Conservation (phyloP, 2,888 invertebrate genomes). For the Dryocosmus kuriphilus region DNA sequence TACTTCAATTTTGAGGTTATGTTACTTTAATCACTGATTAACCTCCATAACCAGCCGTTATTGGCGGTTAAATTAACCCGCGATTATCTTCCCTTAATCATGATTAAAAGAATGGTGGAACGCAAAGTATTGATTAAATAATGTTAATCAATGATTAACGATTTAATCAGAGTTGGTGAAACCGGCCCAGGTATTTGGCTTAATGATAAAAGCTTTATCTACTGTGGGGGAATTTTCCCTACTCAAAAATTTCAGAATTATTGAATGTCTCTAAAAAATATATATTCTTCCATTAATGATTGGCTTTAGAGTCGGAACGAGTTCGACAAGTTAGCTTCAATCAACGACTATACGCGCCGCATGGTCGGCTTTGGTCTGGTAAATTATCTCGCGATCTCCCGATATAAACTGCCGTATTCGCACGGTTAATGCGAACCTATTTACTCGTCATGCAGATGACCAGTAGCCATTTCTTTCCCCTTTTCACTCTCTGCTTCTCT, state of each 20-base stretch:
- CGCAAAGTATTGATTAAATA: no score
- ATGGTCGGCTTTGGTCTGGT: conserved; percentile 41
- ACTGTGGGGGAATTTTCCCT: no score
- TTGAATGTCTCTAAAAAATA: neutral
- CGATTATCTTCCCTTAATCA: no score
- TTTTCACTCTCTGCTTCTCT: conserved; percentile 42
- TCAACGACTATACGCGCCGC: conserved; percentile 40
- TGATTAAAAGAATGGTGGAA: no score
- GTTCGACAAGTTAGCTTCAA: conserved; percentile 42
- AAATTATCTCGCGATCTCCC: conserved; percentile 64
- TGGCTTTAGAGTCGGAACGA: neutral
- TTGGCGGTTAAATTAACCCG: no score
- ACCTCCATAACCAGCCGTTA: no score
- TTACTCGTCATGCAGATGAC: conserved; percentile 72
- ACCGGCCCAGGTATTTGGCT: no score
- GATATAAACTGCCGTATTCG: conserved; percentile 68
- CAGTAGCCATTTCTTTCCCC: conserved; percentile 66
- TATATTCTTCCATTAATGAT: neutral
- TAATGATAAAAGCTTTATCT: no score
- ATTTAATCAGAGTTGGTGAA: no score
- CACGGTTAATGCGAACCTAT: conserved; percentile 69
- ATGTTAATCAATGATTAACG: no score
- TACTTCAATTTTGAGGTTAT: no score
- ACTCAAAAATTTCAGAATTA: neutral
- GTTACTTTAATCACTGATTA: no score